Evolutionary conservation across 2,888 invertebrate species (phyloP), one percentile per base, ranked within the genome.

Genomic region (Yponomeuta sedellus): DNA sequence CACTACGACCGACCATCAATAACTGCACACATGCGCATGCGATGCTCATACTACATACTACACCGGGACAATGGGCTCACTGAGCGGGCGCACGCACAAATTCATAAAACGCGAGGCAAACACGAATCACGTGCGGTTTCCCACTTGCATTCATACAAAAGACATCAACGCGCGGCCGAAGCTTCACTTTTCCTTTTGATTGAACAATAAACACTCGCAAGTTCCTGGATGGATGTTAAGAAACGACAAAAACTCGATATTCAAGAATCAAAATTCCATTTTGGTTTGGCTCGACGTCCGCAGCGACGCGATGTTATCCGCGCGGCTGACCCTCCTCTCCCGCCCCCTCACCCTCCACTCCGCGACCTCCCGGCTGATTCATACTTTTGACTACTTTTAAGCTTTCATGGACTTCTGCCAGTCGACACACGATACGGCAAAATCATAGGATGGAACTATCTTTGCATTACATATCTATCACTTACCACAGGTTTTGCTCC

Each of bases 131-230:
- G 44, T 52, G 44, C 44, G 44, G 44, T 52, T 16, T 52, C 16
- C 16, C 44, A 52, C 44, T 52, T 52, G 44, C 58, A 16, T 25
- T 61, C 61, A 34, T 61, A 61, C n/a, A 61, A 61, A 61, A 61
- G 61, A 61, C 61, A 61, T 61, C 61, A 61, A 61, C 61, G 61
- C 34, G 61, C 28, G 12, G 34, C 16, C 58, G 58, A 10, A 22
- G 58, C 58, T 58, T 58, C 20, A 58, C 20, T 58, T 58, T 57
- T 58, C 20, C 20, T 22, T 58, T 58, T 58, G 20, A 22, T 58
- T 52, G 44, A 52, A 52, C 12, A 52, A 52, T 52, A 16, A 52
- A 52, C 44, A 16, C 16, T 1, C 16, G 58, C 20, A 58, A 19
- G 5, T 19, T 20, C 1, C 20, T 3, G n/a, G n/a, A 58, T 58